Evolutionary conservation across 2,797 vertebrate species (phyloP), one percentile per base, ranked within the genome.

Genomic region (Alectoris magna): DNA sequence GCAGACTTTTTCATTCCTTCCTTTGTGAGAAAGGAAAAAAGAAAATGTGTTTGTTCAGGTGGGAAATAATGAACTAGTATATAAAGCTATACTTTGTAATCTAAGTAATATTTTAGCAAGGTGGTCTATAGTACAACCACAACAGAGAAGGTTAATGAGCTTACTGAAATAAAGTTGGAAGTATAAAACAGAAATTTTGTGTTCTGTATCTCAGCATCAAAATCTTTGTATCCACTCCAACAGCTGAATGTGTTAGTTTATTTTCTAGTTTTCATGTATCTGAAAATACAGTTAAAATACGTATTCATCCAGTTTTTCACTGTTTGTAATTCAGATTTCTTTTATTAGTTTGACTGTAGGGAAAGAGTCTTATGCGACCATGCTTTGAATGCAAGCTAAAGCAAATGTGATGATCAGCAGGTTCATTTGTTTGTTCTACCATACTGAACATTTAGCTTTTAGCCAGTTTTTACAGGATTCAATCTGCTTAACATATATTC

Each of bases 11-110:
- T 68, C 12, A n/a, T 41, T 64, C 15, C 10, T 13, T 73, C 7
- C 23, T n/a, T 87, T 88, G 44, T 8, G 9, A 49, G 27, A 31
- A 53, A 53, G 27, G 10, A 53, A 53, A 53, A 31, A 53, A 29
- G 83, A 76, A 74, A 88, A 77, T 16, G n/a, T 77, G 14, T 72
- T 68, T 70, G 26, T 78, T 77, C 41, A 60, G 44, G 27, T 81
- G 38, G 39, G 51, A 91, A 34, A 34, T 34, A 88, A 69, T 68
- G 19, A 72, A 23, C 15, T 59, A 72, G 46, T 59, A 77, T 14
- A 6, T 12, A 72, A 77, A 68, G 43, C 18, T 67, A 17, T 11
- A 5, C 24, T 74, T 72, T 71, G 10, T 0, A 26, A 29, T n/a
- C 8, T 55, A 85, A n/a, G 22, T 63, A n/a, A 10, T 77, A 70